Percentiles rank a stretch among this genome's conserved stretches.
These are phyloP conservation scores for Drosophila affinis DNA, from an alignment of 2,888 invertebrate genomes.

Conservation along the genomic window DNA sequence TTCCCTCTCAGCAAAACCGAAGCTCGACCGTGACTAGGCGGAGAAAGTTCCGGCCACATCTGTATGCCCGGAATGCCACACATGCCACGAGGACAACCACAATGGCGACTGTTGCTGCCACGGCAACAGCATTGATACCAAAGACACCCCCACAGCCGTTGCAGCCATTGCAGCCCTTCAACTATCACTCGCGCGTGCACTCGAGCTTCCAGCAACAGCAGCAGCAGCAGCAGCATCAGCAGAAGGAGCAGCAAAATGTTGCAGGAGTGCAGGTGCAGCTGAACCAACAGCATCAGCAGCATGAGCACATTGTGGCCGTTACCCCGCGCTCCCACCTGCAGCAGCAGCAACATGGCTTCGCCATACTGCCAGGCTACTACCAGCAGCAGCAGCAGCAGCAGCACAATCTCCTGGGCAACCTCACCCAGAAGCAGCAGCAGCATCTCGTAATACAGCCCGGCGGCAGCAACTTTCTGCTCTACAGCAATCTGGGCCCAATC, in stretches of 20 bases:
- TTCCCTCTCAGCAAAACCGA: slow-evolving; percentile 43
- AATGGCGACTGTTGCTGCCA: slow-evolving; percentile 51
- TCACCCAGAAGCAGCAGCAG: slow-evolving; percentile 66
- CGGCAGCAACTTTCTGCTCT: slow-evolving; percentile 82
- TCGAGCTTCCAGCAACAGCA: slow-evolving; percentile 60
- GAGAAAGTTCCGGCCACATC: slow-evolving; percentile 63
- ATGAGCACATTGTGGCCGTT: slow-evolving; percentile 53
- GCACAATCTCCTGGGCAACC: slow-evolving; percentile 55
- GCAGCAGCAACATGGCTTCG: slow-evolving; percentile 56
- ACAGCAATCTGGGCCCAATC: slow-evolving; percentile 78
- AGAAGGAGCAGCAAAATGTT: slow-evolving; percentile 48
- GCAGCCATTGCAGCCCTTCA: slow-evolving; percentile 54
- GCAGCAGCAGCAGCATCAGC: slow-evolving; percentile 56
- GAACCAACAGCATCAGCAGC: slow-evolving; percentile 57
- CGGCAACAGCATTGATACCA: slow-evolving; percentile 56
- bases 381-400: slow-evolving; percentile 51
- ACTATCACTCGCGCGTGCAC: slow-evolving; percentile 63
- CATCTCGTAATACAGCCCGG: slow-evolving; percentile 81
- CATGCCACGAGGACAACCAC: slow-evolving; percentile 74
- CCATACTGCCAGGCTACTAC: slow-evolving; percentile 55
- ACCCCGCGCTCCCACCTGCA: slow-evolving; percentile 49
- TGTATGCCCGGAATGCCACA: slow-evolving; percentile 67
- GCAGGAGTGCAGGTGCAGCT: slow-evolving; percentile 36
- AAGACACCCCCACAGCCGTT: slow-evolving; percentile 55
- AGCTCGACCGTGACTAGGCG: slow-evolving; percentile 59